These are phyloP conservation scores for human DNA, from an alignment of 2,113 vertebrate genomes.

Conservation along the genomic window GRCh38 chr12:52087001-52087500, in stretches of 20 bases:
- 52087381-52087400: background rate
- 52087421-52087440: background rate
- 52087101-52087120: background rate
- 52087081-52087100: background rate
- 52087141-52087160: background rate
- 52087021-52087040: background rate
- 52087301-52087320: conserved; percentile 63
- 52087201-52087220: background rate
- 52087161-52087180: background rate
- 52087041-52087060: background rate
- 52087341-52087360: background rate
- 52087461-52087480: rapidly evolving
- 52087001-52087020: background rate
- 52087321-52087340: conserved; percentile 42
- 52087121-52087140: background rate
- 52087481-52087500: background rate
- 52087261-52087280: background rate
- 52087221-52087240: background rate
- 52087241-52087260: background rate
- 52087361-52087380: background rate
- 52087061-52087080: background rate
- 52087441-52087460: background rate
- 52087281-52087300: conserved; percentile 64
- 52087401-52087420: background rate
- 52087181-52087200: background rate